These are phyloP conservation scores for Eristalinus sepulchralis DNA, from an alignment of 2,888 invertebrate species.

Conservation along the genomic window DNA sequence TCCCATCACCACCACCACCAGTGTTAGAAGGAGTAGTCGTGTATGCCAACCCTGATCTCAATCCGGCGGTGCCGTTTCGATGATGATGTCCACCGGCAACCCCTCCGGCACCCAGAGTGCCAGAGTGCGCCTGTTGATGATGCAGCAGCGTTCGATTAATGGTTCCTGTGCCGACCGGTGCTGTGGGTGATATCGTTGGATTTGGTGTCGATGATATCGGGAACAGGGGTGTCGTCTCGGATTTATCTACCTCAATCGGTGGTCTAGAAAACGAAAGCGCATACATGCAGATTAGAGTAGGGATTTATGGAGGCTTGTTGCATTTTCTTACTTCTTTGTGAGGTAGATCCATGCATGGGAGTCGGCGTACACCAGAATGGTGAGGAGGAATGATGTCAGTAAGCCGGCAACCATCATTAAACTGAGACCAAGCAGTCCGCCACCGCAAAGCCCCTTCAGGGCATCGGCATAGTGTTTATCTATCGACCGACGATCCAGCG, in stretches of 20 bases:
- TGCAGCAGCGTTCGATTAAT: conserved; percentile 80
- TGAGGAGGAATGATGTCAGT: conserved; percentile 93
- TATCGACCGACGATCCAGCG: conserved; percentile 91
- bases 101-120: conserved; percentile 72
- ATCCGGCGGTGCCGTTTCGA: conserved; percentile 78
- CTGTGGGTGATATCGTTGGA: conserved; percentile 79
- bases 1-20: conserved; percentile 76
- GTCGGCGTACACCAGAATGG: conserved; percentile 95
- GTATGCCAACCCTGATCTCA: conserved; percentile 80
- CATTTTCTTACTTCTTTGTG: conserved; percentile 87
- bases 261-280: conserved; percentile 74
- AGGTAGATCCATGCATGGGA: conserved; percentile 99
- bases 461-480: conserved; percentile 91
- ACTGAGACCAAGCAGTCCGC: conserved; percentile 90
- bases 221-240: conserved; percentile 81
- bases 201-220: conserved; percentile 79
- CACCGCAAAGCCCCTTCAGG: conserved; percentile 90
- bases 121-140: conserved; percentile 78
- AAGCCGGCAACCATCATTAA: conserved; percentile 94
- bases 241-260: conserved; percentile 79
- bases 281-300: neutral
- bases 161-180: conserved; percentile 78
- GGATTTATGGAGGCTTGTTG: neutral
- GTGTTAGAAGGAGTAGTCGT: conserved; percentile 73
- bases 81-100: conserved; percentile 74